Percentiles rank a stretch among this genome's conserved stretches.
phyloP scores from a whole-genome alignment of 1,140 invertebrate genomes.

The Globodera ellingtonae region DNA sequence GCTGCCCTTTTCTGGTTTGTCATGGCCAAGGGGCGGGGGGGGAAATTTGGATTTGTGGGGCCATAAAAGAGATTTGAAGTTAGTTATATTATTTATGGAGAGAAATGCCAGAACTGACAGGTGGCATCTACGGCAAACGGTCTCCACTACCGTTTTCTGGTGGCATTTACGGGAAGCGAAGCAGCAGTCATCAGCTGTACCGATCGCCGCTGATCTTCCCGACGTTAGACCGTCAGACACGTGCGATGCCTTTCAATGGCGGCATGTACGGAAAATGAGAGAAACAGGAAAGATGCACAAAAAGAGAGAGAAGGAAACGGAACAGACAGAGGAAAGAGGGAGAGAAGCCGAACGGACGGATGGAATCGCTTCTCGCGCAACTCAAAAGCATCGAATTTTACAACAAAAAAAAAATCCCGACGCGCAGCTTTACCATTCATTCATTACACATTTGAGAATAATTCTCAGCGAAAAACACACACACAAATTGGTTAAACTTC shows the following conservation, averaged over 20 bases:
- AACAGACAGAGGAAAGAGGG: too few species aligned
- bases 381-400: background rate
- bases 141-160: slow-evolving; percentile 45
- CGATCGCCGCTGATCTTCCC: slow-evolving; percentile 15
- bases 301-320: background rate
- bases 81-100: background rate
- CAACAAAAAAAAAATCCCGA: background rate
- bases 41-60: too few species aligned
- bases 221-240: slow-evolving; percentile 8
- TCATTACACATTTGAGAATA: too few species aligned
- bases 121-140: slow-evolving; percentile 50
- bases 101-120: background rate
- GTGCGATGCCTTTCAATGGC: slow-evolving; percentile 33
- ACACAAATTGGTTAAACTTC: too few species aligned
- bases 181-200: slow-evolving; percentile 2
- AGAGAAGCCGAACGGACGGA: background rate
- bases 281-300: background rate
- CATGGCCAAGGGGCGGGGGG: too few species aligned
- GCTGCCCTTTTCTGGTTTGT: slow-evolving; percentile 15
- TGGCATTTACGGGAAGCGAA: slow-evolving; percentile 49
- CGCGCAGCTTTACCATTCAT: too few species aligned
- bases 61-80: too few species aligned
- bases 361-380: background rate
- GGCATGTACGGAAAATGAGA: slow-evolving; percentile 28
- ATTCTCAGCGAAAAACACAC: too few species aligned